A percentile compares a stretch with the other conserved stretches of the same genome.
Evolutionary conservation across 2,113 vertebrate genomes (phyloP).

Genomic region (Prochilodus magdalenae): DNA sequence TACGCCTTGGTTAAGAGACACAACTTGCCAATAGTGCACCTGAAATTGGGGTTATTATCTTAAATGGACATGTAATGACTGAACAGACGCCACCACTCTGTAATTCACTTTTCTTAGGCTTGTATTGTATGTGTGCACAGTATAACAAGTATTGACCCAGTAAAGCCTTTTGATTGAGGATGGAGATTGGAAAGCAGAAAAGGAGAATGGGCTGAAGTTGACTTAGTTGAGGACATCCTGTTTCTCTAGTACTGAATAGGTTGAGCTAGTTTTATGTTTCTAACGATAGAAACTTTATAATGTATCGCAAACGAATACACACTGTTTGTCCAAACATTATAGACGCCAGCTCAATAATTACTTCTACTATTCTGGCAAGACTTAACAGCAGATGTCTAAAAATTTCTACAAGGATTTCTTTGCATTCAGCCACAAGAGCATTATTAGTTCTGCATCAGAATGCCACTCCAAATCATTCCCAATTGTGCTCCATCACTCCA

Average conservation of each 20-base stretch:
- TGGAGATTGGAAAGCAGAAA: not conserved
- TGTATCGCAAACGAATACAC: not conserved
- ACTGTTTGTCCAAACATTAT: not conserved
- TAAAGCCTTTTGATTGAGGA: conserved; percentile 17
- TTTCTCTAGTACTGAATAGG: conserved; percentile 7
- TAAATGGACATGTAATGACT: not conserved
- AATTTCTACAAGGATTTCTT: too few species aligned
- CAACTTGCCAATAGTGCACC: not conserved
- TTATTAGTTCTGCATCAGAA: too few species aligned
- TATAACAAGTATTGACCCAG: conserved; percentile 9
- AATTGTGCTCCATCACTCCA: too few species aligned
- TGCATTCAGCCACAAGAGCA: too few species aligned
- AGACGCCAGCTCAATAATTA: too few species aligned
- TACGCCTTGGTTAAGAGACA: conserved; percentile 1
- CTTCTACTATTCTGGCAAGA: too few species aligned
- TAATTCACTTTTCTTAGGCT: not conserved
- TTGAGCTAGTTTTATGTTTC: too few species aligned
- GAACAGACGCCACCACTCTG: not conserved
- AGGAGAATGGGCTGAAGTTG: not conserved
- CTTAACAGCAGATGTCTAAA: too few species aligned
- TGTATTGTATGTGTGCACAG: not conserved
- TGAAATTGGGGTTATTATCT: conserved; percentile 13
- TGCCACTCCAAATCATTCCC: too few species aligned
- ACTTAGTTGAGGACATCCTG: not conserved
- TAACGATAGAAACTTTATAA: not conserved